Percentiles rank a stretch among this genome's conserved stretches.
Conservation (phyloP, 2,888 invertebrate species). For the Yponomeuta sedellus region DNA sequence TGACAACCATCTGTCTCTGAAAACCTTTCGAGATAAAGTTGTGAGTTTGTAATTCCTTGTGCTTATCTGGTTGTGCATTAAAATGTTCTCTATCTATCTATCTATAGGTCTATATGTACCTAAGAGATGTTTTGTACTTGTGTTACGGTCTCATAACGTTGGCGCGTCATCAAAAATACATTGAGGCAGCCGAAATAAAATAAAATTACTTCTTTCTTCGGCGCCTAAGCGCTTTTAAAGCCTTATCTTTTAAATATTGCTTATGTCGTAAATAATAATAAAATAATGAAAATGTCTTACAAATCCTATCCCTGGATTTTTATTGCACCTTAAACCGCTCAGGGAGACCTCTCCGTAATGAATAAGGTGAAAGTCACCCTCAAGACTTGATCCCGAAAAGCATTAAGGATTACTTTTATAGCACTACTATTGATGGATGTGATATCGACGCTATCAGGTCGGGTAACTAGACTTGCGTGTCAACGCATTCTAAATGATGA, state of each 20-base stretch:
- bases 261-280: neutral
- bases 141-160: neutral
- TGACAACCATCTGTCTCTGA: too few relatives aligned
- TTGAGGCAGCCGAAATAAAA: neutral
- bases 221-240: too few relatives aligned
- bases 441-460: too few relatives aligned
- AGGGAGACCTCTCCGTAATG: neutral
- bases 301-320: neutral
- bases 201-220: neutral
- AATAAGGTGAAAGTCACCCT: neutral
- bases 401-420: too few relatives aligned
- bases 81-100: too few relatives aligned
- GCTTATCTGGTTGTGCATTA: too few relatives aligned
- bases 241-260: neutral
- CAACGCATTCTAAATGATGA: too few relatives aligned
- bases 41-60: too few relatives aligned
- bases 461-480: too few relatives aligned
- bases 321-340: neutral
- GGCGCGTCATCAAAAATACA: neutral
- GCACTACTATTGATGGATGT: too few relatives aligned
- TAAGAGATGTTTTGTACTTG: neutral
- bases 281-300: neutral
- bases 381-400: neutral
- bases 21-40: too few relatives aligned
- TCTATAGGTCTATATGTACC: too few relatives aligned